Evolutionary conservation across 1,140 invertebrate genomes (phyloP).

Genomic region (Panagrolaimus sp.): DNA sequence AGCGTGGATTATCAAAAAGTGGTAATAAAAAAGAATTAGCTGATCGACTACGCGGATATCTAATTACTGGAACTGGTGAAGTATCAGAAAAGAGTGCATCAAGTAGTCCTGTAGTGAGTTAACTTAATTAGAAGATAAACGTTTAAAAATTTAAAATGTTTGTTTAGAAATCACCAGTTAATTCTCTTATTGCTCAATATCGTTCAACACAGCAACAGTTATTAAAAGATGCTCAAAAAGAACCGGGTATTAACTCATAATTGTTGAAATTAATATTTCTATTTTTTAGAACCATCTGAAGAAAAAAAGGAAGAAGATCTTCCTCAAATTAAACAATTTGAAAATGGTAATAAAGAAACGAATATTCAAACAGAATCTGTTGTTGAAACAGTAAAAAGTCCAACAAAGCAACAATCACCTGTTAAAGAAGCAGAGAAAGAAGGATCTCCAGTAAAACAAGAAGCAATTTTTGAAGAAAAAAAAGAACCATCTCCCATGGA

Average conservation of each 20-base stretch:
- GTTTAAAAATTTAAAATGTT: too few relatives aligned
- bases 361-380: too few relatives aligned
- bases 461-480: not conserved
- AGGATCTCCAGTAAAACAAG: not conserved
- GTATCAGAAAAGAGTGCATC: not conserved
- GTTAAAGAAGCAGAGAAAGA: too few relatives aligned
- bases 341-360: too few relatives aligned
- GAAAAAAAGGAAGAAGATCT: too few relatives aligned
- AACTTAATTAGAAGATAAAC: not conserved
- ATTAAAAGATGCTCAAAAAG: not conserved
- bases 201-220: not conserved
- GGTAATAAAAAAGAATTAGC: slow-evolving; percentile 7
- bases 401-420: too few relatives aligned
- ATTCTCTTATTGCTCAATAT: slow-evolving; percentile 3
- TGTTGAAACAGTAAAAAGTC: too few relatives aligned
- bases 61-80: not conserved
- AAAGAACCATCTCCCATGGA: not conserved
- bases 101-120: not conserved
- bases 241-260: too few relatives aligned
- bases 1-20: not conserved
- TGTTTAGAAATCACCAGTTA: not conserved
- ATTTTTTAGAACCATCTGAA: too few relatives aligned
- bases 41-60: not conserved
- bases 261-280: too few relatives aligned
- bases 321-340: too few relatives aligned